Evolutionary conservation across 2,797 vertebrate species (phyloP), one percentile per base, ranked within the genome.

Genomic region (Hafferia zeledoni): DNA sequence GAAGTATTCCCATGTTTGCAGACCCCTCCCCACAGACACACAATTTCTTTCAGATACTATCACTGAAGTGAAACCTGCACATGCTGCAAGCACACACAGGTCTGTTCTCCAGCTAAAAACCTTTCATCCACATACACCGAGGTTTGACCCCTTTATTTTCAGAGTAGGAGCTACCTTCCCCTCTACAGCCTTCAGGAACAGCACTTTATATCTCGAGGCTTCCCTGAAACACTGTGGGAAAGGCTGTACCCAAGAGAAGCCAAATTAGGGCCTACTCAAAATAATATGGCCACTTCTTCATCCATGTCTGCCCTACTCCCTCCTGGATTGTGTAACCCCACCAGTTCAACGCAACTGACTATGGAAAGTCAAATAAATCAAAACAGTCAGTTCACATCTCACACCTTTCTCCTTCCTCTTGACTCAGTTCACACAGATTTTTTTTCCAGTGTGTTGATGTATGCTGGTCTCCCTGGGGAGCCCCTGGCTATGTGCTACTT

Each of bases 61-160:
- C 63, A 49, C 52, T 20, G 18, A 8, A 63, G 17, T 27, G 64
- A 72, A 55, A 68, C 25, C 46, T 64, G 33, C 33, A 24, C 35
- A 35, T 2, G 9, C 11, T 77, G 35, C 43, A 57, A 78, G 59
- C 39, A 71, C 49, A 35, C 4, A 1, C 15, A 25, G 22, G 23
- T 28, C 30, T 35, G 53, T 35, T 31, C 27, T 86, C 46, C 65
- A 61, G 49, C 41, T 60, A 33, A 35, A 24, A 77, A 31, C 8
- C 20, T 70, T 46, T 25, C 44, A 78, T 55, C 13, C 4, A 1
- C 49, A 74, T 39, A 59, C 28, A 43, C 13, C 0, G 0, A 46
- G 17, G 39, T 11, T 83, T 56, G 49, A 5, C 11, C 23, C 19
- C 57, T 86, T 83, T 44, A 8, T 55, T 93, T 86, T 63, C 57